These are phyloP conservation scores for Silurus lanzhouensis DNA, from an alignment of 2,797 vertebrate genomes.

Conservation along the genomic window DNA sequence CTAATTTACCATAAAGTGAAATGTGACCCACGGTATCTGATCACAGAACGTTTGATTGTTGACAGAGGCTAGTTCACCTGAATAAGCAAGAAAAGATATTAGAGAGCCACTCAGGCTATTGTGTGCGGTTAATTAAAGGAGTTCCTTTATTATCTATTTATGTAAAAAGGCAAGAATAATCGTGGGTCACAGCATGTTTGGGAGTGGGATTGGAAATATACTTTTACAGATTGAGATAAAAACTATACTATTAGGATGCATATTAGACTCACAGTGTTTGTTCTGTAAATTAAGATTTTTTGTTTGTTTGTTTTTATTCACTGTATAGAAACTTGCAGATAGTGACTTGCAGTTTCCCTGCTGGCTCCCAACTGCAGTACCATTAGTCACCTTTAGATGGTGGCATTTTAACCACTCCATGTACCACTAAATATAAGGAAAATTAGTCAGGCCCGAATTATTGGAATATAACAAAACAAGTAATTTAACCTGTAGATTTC, in stretches of 20 bases:
- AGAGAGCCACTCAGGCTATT: not conserved
- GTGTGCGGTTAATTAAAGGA: slow-evolving; percentile 11
- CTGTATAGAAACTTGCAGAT: not conserved
- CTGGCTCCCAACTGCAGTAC: slow-evolving; percentile 50
- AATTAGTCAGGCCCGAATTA: not conserved
- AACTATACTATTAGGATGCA: not conserved
- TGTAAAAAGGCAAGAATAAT: not conserved
- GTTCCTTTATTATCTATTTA: not conserved
- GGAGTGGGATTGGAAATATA: not conserved
- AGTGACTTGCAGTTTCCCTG: slow-evolving; percentile 12
- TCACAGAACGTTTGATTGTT: slow-evolving; percentile 41
- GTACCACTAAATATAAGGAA: not conserved
- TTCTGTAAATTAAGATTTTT: not conserved
- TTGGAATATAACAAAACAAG: not conserved
- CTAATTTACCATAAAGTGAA: slow-evolving; percentile 42
- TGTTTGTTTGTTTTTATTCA: not conserved
- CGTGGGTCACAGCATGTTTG: not conserved
- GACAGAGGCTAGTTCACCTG: slow-evolving; percentile 36
- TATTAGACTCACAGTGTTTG: not conserved
- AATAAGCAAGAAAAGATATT: slow-evolving; percentile 29
- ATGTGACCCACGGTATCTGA: slow-evolving; percentile 50
- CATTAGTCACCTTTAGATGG: slow-evolving; percentile 59
- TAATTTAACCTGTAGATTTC: not conserved
- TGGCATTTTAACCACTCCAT: slow-evolving; percentile 52
- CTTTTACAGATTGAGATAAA: not conserved